These are phyloP conservation scores for Denticeps clupeoides DNA, from an alignment of 2,797 vertebrate genomes.

Conservation along the genomic window DNA sequence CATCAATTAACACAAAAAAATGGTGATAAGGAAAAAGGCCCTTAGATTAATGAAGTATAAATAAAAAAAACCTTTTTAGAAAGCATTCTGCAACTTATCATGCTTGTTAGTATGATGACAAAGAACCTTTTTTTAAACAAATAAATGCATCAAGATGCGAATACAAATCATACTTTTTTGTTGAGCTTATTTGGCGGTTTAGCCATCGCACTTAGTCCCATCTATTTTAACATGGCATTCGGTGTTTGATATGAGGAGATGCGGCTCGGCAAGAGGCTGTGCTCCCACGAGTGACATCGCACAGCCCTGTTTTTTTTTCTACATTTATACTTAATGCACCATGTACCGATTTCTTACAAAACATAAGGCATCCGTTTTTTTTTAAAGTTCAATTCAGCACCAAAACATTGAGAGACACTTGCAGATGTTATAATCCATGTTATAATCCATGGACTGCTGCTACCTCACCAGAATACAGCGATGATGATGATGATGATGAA, in stretches of 20 bases:
- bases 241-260: constrained; percentile 53
- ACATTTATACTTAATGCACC: constrained; percentile 40
- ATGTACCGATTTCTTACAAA: constrained; percentile 46
- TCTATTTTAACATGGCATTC: constrained; percentile 37
- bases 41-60: constrained; percentile 53
- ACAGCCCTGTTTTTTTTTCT: constrained; percentile 50
- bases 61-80: constrained; percentile 37
- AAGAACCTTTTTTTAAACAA: background rate
- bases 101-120: constrained; percentile 1
- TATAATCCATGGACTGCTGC: constrained; percentile 50
- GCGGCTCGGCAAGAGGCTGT: constrained; percentile 32
- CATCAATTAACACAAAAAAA: too few species aligned
- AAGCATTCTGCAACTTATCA: constrained; percentile 16
- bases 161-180: too few species aligned
- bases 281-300: constrained; percentile 28
- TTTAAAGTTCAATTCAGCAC: constrained; percentile 78
- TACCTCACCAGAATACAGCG: too few species aligned
- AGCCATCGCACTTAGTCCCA: too few species aligned
- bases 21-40: constrained; percentile 18
- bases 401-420: constrained; percentile 46
- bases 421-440: too few species aligned
- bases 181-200: too few species aligned
- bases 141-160: too few species aligned
- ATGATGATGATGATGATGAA: too few species aligned
- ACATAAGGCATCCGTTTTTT: constrained; percentile 83